phyloP scores from a whole-genome alignment of 2,797 vertebrate species.

The Cirrhinus mrigala region DNA sequence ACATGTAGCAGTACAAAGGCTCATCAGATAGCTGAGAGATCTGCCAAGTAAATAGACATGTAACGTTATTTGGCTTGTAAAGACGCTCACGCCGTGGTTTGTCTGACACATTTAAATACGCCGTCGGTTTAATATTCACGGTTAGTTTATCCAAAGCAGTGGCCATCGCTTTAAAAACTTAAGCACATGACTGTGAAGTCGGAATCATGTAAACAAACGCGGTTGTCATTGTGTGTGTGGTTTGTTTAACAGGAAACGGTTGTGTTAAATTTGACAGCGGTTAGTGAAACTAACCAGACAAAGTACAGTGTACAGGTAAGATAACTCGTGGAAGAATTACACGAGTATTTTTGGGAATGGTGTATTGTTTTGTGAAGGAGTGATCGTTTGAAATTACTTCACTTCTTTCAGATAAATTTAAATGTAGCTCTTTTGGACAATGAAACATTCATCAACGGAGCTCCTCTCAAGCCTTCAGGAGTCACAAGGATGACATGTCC shows the following conservation, averaged over 20 bases:
- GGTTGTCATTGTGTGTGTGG: not conserved
- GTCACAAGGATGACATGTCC: slow-evolving; percentile 89
- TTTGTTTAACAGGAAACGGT: slow-evolving; percentile 81
- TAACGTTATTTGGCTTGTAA: not conserved
- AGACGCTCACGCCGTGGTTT: not conserved
- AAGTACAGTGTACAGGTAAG: slow-evolving; percentile 80
- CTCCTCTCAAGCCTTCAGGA: slow-evolving; percentile 86
- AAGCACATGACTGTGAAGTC: not conserved
- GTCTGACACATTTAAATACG: not conserved
- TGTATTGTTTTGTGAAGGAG: not conserved
- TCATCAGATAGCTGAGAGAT: not conserved
- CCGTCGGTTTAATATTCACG: not conserved
- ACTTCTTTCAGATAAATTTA: slow-evolving; percentile 73
- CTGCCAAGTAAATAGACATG: too few species aligned
- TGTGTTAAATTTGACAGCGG: slow-evolving; percentile 83
- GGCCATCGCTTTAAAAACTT: not conserved
- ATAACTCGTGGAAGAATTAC: not conserved
- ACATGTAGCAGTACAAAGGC: not conserved
- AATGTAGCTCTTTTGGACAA: slow-evolving; percentile 80
- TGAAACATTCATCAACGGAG: slow-evolving; percentile 88
- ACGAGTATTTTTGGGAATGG: not conserved
- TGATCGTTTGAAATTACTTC: not conserved
- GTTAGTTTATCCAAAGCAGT: not conserved
- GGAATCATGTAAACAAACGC: slow-evolving; percentile 3
- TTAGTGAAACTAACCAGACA: slow-evolving; percentile 74